Evolutionary conservation across 2,888 invertebrate genomes (phyloP).

Genomic region (Antheraea yamamai): DNA sequence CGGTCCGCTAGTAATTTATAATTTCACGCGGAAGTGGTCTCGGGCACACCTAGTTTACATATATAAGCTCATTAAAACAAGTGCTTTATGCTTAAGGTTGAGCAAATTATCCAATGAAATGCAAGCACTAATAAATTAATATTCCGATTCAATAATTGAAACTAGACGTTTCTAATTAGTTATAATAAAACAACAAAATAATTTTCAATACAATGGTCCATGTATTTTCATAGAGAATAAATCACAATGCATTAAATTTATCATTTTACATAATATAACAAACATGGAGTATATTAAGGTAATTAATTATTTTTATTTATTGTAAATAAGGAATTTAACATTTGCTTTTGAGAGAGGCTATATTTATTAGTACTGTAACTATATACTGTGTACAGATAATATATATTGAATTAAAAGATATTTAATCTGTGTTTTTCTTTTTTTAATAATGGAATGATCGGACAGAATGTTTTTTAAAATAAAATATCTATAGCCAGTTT

Average conservation of each 20-base stretch:
- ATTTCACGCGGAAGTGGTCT: too few relatives aligned
- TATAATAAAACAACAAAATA: slow-evolving; percentile 44
- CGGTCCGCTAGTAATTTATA: too few relatives aligned
- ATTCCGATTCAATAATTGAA: neutral
- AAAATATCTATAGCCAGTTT: neutral
- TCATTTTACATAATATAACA: slow-evolving; percentile 60
- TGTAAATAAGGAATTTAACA: slow-evolving; percentile 14
- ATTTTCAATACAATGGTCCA: slow-evolving; percentile 74
- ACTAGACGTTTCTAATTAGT: neutral
- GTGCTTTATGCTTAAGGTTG: too few relatives aligned
- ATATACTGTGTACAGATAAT: neutral
- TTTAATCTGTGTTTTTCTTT: neutral
- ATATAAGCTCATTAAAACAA: too few relatives aligned
- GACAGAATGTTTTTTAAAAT: neutral
- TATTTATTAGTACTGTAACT: neutral
- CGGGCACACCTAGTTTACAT: too few relatives aligned
- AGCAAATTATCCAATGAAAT: too few relatives aligned
- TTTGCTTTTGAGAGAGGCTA: slow-evolving; percentile 18
- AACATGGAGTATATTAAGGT: slow-evolving; percentile 63
- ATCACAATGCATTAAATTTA: slow-evolving; percentile 75
- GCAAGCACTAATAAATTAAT: too few relatives aligned
- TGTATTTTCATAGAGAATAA: slow-evolving; percentile 75
- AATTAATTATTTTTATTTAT: slow-evolving; percentile 33
- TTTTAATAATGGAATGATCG: slow-evolving; percentile 4
- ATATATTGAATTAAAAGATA: neutral